A percentile compares a stretch with the other conserved stretches of the same genome.
phyloP scores from a whole-genome alignment of 2,797 vertebrate genomes.

The Spheniscus humboldti region DNA sequence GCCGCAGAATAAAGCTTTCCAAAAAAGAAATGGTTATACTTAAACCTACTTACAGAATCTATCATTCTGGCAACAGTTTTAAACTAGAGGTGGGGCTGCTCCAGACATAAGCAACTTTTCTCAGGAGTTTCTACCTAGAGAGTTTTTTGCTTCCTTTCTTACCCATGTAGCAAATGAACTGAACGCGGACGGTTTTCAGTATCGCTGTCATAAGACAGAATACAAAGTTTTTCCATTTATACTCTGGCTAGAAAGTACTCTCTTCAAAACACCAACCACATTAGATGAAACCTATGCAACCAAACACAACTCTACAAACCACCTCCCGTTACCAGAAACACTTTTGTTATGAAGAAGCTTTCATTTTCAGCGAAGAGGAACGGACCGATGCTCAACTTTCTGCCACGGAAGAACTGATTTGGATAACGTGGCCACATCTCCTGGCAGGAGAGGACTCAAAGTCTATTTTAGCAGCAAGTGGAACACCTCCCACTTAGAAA shows the following conservation, averaged over 20 bases:
- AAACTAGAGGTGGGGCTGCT: background rate
- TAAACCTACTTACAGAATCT: background rate
- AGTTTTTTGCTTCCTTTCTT: background rate
- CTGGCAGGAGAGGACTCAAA: conserved; percentile 25
- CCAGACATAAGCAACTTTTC: background rate
- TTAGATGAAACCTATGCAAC: background rate
- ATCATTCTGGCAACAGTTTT: background rate
- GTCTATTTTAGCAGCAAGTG: conserved; percentile 47
- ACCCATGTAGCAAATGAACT: background rate
- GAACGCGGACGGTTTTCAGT: background rate
- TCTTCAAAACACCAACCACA: background rate
- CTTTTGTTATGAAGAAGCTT: background rate
- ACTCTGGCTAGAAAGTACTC: background rate
- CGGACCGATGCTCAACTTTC: background rate
- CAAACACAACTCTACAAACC: background rate
- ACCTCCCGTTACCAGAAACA: background rate
- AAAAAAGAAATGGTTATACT: background rate
- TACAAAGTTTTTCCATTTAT: background rate
- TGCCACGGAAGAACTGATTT: conserved; percentile 10
- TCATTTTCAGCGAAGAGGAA: background rate
- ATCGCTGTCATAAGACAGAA: background rate
- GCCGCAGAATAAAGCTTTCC: background rate
- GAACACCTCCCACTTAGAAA: conserved; percentile 57
- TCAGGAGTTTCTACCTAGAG: background rate
- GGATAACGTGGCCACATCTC: background rate